phyloP scores from a whole-genome alignment of 2,113 vertebrate genomes.

The Hirundichthys speculiger region DNA sequence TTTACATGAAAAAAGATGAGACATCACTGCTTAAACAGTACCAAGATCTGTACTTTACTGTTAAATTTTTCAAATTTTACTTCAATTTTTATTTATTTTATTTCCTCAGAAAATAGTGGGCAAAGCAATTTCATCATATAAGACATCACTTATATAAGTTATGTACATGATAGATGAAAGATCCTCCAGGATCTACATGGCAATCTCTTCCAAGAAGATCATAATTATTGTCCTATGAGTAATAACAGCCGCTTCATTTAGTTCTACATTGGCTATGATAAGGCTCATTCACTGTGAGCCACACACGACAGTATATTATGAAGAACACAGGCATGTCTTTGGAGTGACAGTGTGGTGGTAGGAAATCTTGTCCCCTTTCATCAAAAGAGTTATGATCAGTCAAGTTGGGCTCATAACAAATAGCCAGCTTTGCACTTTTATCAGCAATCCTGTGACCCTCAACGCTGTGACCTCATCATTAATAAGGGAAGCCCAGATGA shows the following conservation, averaged over 20 bases:
- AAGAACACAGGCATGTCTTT: slow-evolving; percentile 55
- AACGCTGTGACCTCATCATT: slow-evolving; percentile 82
- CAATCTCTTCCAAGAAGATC: slow-evolving; percentile 35
- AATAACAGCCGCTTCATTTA: slow-evolving; percentile 69
- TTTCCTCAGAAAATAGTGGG: too few species aligned
- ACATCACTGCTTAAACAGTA: too few species aligned
- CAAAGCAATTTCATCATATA: slow-evolving; percentile 10
- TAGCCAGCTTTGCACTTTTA: slow-evolving; percentile 79
- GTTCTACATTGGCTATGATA: slow-evolving; percentile 52
- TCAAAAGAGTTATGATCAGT: slow-evolving; percentile 79
- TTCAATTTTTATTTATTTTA: too few species aligned
- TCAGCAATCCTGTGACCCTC: slow-evolving; percentile 80
- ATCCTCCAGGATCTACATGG: neutral
- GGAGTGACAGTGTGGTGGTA: slow-evolving; percentile 62
- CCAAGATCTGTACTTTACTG: too few species aligned
- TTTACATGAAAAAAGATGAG: too few species aligned
- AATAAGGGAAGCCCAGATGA: slow-evolving; percentile 80
- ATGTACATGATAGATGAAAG: slow-evolving; percentile 33
- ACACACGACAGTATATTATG: slow-evolving; percentile 63
- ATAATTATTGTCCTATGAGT: slow-evolving; percentile 42
- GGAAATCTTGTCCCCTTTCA: slow-evolving; percentile 75
- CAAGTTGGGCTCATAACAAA: slow-evolving; percentile 78
- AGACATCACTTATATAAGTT: slow-evolving; percentile 15
- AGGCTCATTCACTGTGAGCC: slow-evolving; percentile 60
- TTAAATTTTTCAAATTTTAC: too few species aligned